Conservation (phyloP, 2,797 vertebrate species). For the Thripadectes ignobilis region DNA sequence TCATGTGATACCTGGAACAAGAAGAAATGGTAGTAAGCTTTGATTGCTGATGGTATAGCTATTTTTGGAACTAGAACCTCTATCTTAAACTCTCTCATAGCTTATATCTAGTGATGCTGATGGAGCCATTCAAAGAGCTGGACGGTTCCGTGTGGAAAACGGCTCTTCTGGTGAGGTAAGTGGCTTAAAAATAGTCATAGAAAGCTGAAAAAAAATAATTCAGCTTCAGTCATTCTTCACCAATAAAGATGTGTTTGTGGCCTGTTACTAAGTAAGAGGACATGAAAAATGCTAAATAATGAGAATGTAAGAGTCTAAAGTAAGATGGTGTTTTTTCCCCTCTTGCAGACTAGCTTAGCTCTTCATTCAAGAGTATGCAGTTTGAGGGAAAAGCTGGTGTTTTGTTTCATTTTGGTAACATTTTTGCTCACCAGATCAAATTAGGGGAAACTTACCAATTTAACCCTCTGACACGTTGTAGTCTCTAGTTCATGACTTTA, state of each 20-base stretch:
- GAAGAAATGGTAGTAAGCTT: background rate
- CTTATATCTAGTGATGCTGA: conserved; percentile 98
- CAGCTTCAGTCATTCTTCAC: background rate
- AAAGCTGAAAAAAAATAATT: background rate
- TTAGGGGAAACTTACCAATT: background rate
- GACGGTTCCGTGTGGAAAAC: conserved; percentile 98
- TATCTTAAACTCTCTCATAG: conserved; percentile 68
- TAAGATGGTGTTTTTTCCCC: background rate
- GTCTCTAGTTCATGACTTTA: background rate
- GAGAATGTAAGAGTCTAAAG: background rate
- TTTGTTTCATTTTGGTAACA: background rate
- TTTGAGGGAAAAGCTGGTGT: background rate
- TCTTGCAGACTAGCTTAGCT: background rate
- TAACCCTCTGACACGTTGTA: background rate
- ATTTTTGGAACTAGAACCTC: background rate
- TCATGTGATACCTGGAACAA: background rate
- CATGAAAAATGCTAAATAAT: background rate
- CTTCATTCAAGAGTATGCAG: background rate
- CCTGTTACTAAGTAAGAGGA: background rate
- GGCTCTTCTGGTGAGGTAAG: conserved; percentile 93
- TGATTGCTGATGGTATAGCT: background rate
- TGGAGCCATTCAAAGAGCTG: conserved; percentile 97
- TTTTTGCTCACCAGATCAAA: background rate
- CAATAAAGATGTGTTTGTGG: background rate
- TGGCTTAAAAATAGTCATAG: background rate